A percentile compares a stretch with the other conserved stretches of the same genome.
Conservation (phyloP, 2,888 invertebrate species). For the Caenorhabditis afra region DNA sequence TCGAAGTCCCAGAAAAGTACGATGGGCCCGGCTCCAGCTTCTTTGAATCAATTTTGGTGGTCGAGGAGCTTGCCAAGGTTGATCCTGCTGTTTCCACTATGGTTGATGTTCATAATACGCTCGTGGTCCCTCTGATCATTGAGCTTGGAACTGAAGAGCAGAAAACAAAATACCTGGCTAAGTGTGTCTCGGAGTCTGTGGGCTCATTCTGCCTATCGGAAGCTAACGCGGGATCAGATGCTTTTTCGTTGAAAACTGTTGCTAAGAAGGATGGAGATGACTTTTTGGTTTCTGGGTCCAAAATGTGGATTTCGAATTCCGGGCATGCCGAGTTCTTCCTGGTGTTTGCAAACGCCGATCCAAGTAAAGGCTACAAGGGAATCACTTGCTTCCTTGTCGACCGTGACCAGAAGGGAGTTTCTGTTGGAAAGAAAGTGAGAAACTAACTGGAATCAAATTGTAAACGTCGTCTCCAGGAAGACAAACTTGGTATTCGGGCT, state of each 20-base stretch:
- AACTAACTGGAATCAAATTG: too few relatives aligned
- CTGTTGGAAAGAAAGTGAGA: constrained; percentile 85
- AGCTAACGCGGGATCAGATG: constrained; percentile 93
- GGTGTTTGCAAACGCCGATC: constrained; percentile 79
- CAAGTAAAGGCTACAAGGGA: constrained; percentile 74
- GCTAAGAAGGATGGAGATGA: constrained; percentile 90
- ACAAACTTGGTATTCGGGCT: constrained; percentile 86
- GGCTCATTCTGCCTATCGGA: constrained; percentile 87
- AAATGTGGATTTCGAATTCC: constrained; percentile 98
- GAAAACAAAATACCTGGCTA: constrained; percentile 91
- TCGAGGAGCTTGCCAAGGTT: constrained; percentile 91
- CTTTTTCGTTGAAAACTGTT: constrained; percentile 93
- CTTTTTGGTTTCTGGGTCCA: constrained; percentile 92
- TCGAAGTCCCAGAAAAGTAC: constrained; percentile 91
- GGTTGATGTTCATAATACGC: constrained; percentile 95
- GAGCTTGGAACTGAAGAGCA: constrained; percentile 91
- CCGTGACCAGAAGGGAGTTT: constrained; percentile 88
- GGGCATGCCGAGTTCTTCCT: constrained; percentile 93
- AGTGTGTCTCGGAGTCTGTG: constrained; percentile 87
- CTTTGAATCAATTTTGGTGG: constrained; percentile 90
- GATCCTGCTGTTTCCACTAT: constrained; percentile 92
- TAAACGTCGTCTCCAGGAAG: constrained; percentile 84
- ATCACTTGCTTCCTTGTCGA: constrained; percentile 97
- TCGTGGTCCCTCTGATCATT: constrained; percentile 90
- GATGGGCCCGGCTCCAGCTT: constrained; percentile 89